A percentile compares a stretch with the other conserved stretches of the same genome.
Evolutionary conservation across 2,888 invertebrate genomes (phyloP).

Genomic region (Idaea dimidiata): DNA sequence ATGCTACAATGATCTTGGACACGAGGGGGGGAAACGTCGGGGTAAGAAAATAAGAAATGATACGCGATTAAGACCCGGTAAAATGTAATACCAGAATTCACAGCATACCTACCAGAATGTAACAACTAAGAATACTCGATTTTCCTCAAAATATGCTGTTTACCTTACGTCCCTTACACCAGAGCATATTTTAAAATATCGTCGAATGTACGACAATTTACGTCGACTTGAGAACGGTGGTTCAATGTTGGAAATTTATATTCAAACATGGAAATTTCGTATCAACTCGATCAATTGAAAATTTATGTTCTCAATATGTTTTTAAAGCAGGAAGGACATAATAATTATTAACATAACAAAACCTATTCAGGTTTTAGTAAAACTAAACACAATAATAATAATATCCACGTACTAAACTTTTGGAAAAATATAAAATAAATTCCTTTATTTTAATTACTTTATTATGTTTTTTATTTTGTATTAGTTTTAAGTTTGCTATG

Average conservation of each 20-base stretch:
- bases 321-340: neutral
- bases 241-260: slow-evolving; percentile 46
- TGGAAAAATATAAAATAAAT: too few relatives aligned
- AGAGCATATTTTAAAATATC: slow-evolving; percentile 53
- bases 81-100: neutral
- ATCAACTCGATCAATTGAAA: slow-evolving; percentile 13
- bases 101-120: slow-evolving; percentile 2
- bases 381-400: neutral
- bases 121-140: slow-evolving; percentile 29
- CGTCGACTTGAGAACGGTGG: slow-evolving; percentile 47
- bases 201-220: slow-evolving; percentile 34
- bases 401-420: too few relatives aligned
- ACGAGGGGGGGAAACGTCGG: too few relatives aligned
- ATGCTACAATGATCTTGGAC: too few relatives aligned
- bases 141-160: slow-evolving; percentile 48
- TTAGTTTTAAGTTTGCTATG: too few relatives aligned
- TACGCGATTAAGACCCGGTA: too few relatives aligned
- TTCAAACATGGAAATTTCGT: slow-evolving; percentile 46
- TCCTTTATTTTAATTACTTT: too few relatives aligned
- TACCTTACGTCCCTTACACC: slow-evolving; percentile 40
- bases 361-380: neutral
- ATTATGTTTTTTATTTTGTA: too few relatives aligned
- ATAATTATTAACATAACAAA: neutral
- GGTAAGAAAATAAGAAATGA: too few relatives aligned
- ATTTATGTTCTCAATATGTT: slow-evolving; percentile 23